Base-by-base conservation (phyloP, 2,113 vertebrate genomes). In the Periophthalmus modestus region DNA sequence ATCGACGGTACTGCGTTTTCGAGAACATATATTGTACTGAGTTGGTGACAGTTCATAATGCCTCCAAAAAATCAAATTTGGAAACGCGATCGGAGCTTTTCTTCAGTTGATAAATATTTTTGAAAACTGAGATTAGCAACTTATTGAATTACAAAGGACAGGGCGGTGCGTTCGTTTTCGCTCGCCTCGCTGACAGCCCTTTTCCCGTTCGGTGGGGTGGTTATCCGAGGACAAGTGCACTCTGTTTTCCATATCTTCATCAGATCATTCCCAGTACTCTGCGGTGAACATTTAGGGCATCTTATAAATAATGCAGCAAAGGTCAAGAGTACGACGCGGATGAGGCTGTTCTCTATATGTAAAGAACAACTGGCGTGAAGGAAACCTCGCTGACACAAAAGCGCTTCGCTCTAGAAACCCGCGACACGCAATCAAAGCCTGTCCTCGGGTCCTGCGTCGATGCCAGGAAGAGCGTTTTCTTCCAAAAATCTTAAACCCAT, bases 371-470 rank as follows among this genome's bases (percentile, higher is more conserved):
- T 18, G 63, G 19, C 39, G 36, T 39, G 34, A 39, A 46, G 11
- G 33, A 43, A 66, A 67, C n/a, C 66, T 23, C 66, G 16, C 66
- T 67, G 66, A 67, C 66, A 66, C 43, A 39, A 39, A 70, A 23
- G 70, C 33, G 34, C 62, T 61, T 43, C 5, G 28, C 5, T 1
- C 54, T 39, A n/a, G 21, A 39, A 66, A 1, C 57, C 66, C 39
- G 50, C 4, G 18, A 78, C 74, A 72, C 61, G 62, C 54, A 47
- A 68, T 66, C 6, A 70, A 79, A 69, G 55, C 59, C 3, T 66
- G 50, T 54, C 52, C 21, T 47, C 54, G 24, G 24, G 52, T 21
- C 6, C 16, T 57, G 19, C 23, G 13, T 15, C 43, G 34, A 71
- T 62, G 16, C 50, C 28, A 66, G 58, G n/a, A 14, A 73, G 39